These are phyloP conservation scores for Leptinotarsa peninsularis DNA, from an alignment of 2,888 invertebrate genomes.

Conservation along the genomic window DNA sequence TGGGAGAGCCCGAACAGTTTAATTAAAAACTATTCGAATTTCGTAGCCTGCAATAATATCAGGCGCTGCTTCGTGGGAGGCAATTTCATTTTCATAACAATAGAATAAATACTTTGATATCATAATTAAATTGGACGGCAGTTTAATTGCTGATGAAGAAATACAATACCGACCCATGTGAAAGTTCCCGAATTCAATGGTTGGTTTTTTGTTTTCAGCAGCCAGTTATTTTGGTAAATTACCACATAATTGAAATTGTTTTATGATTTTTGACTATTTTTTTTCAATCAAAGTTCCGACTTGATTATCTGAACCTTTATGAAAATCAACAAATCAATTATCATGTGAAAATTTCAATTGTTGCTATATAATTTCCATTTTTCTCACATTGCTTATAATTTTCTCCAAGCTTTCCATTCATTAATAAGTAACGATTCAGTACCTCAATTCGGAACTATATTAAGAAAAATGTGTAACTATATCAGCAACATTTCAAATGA, in stretches of 20 bases:
- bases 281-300: too few species aligned
- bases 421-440: too few species aligned
- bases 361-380: too few species aligned
- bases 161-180: constrained; percentile 4
- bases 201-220: neutral
- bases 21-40: constrained; percentile 19
- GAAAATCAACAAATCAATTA: too few species aligned
- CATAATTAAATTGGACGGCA: neutral
- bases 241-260: neutral
- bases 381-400: too few species aligned
- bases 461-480: too few species aligned
- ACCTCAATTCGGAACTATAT: too few species aligned
- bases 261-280: too few species aligned
- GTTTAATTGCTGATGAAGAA: neutral
- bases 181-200: neutral
- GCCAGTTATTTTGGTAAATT: neutral
- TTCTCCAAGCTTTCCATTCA: too few species aligned
- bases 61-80: constrained; percentile 14
- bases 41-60: constrained; percentile 11
- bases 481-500: too few species aligned
- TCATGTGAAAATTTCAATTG: too few species aligned
- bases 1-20: constrained; percentile 5
- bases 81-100: constrained; percentile 19
- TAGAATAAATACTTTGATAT: constrained; percentile 10
- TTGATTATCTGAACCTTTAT: too few species aligned